Evolutionary conservation across 2,113 vertebrate species (phyloP), one percentile per base, ranked within the genome.

Genomic region (Micronycteris hirsuta): DNA sequence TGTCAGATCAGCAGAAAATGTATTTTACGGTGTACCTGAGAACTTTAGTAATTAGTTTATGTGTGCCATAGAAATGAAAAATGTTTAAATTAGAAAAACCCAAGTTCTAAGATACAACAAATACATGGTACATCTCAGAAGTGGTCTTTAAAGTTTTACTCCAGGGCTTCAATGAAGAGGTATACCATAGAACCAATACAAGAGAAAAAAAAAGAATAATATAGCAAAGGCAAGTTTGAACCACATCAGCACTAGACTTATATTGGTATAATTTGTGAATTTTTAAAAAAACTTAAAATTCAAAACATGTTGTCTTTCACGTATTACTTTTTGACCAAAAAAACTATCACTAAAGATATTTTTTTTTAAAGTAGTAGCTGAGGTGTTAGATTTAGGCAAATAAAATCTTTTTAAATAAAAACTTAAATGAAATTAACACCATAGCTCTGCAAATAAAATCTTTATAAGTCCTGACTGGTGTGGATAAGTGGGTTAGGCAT

Each of bases 291-390:
- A n/a, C 26, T 76, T 76, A 68, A 85, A 85, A 49, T 70, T 76
- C 56, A 81, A 82, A 89, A 94, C 20, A 15, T n/a, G 61, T 83
- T 81, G 74, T 49, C 20, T n/a, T 81, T 86, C 56, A 67, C 36
- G 28, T 36, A 80, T 74, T 56, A 88, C 85, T 85, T 96, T 87
- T 67, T 58, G 28, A 77, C 28, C 26, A 54, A 73, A 70, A 93
- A 41, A 77, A 81, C 14, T 38, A 31, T 67, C 19, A 74, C 63
- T 73, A 87, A 91, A 94, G 38, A 17, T 90, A 52, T 49, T 90
- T 95, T 90, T 95, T 96, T 68, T 10, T 52, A 65, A 91, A 87
- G 49, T 36, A 86, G 56, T 52, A 80, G 12, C 63, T 88, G 36
- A 78, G 8, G 16, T 41, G 73, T 65, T 88, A 70, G 1, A 71